Base-by-base conservation (phyloP, 2,888 invertebrate genomes). In the Pterobdella sp. region DNA sequence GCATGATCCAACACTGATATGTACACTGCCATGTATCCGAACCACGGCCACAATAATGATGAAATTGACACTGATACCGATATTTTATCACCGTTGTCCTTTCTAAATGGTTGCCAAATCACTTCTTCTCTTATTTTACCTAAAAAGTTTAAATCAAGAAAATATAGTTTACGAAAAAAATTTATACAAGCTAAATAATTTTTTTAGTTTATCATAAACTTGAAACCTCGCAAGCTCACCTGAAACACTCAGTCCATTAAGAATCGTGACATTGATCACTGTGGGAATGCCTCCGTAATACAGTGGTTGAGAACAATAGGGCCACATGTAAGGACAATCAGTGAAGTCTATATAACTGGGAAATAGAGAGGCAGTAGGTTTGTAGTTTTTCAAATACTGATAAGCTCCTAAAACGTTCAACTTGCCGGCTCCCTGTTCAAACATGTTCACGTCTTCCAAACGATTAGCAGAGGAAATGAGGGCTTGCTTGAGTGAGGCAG, bases 271-370 rank as follows among this genome's bases (percentile, higher is more conserved):
- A 85, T 96, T 97, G 1, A 92, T 90, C 77, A 96, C 91, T 32
- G 90, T 89, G 0, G 94, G 92, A 85, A 92, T 89, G 56, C 89
- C 90, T 75, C 91, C 90, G 82, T 90, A 88, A 85, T 93, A 96
- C 64, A 96, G 84, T 0, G 95, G 93, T 84, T 96, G 96, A 0
- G 93, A 93, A 83, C 94, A 96, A 80, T 95, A 96, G 0, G 96
- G 96, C 95, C 95, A 97, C 94, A 95, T 94, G 84, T 95, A 97
- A 78, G 93, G 93, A 80, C 93, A 93, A 81, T 95, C 94, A 0
- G 92, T 93, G 77, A 94, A 87, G 83, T 96, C 96, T 77, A 97
- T 88, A 83, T 94, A 94, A 78, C 91, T 90, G 0, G 86, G 88
- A 76, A 83, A 82, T 83, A 85, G 88, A 7, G 68, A 86, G 73